Conservation (phyloP, 2,888 invertebrate genomes). For the Oscheius sp. region DNA sequence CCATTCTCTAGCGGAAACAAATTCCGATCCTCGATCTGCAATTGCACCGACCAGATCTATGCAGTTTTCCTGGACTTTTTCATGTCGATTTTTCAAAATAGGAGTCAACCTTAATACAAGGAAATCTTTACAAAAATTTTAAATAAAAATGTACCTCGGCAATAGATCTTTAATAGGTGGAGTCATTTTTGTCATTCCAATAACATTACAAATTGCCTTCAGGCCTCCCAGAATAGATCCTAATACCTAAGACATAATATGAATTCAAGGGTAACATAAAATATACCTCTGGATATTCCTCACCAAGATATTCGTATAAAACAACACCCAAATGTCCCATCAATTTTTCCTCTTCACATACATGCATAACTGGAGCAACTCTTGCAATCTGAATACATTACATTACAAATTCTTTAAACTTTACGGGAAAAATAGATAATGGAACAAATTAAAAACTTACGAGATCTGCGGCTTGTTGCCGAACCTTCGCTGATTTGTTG, state of each 20-base stretch:
- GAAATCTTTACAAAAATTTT: background rate
- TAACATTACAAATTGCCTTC: constrained; percentile 99
- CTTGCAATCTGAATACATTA: constrained; percentile 82
- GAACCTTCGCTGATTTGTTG: constrained; percentile 97
- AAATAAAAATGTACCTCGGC: constrained; percentile 79
- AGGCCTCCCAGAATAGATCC: constrained; percentile 97
- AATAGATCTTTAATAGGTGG: constrained; percentile 88
- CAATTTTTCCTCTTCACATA: constrained; percentile 98
- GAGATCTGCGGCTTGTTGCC: constrained; percentile 98
- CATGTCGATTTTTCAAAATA: constrained; percentile 90
- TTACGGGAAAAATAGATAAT: background rate
- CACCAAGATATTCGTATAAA: constrained; percentile 97
- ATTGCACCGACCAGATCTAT: constrained; percentile 98
- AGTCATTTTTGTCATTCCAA: constrained; percentile 99
- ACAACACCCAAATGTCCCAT: constrained; percentile 99
- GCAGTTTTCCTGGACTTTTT: constrained; percentile 97
- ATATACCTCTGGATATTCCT: constrained; percentile 86
- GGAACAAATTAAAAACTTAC: constrained; percentile 39
- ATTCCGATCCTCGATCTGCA: constrained; percentile 95
- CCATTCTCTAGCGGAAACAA: constrained; percentile 96
- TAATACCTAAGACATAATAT: constrained; percentile 86
- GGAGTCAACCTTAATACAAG: constrained; percentile 82
- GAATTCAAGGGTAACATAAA: too few relatives aligned
- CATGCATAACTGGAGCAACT: constrained; percentile 98
- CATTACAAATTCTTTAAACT: background rate